Conservation (phyloP, 2,113 vertebrate species). For the Pao palembangensis region DNA sequence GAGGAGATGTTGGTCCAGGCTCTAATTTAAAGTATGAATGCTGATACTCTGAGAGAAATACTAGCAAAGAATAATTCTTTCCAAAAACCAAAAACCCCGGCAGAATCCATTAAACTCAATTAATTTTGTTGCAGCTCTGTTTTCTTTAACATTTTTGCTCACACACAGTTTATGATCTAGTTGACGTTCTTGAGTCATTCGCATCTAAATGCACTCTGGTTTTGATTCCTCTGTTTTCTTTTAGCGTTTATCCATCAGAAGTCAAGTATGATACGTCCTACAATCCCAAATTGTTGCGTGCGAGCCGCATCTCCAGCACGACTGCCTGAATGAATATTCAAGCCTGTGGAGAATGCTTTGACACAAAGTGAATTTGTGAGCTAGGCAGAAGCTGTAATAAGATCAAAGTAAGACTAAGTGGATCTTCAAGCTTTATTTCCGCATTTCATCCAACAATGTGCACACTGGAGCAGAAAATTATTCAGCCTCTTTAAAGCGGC, state of each 20-base stretch:
- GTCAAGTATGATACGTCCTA: constrained; percentile 33
- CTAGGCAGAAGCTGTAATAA: constrained; percentile 68
- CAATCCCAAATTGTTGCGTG: constrained; percentile 25
- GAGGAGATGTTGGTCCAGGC: too few species aligned
- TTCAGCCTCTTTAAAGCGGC: constrained; percentile 69
- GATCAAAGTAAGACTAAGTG: constrained; percentile 77
- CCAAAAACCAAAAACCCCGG: constrained; percentile 14
- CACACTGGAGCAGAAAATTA: constrained; percentile 68
- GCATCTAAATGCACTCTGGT: constrained; percentile 37
- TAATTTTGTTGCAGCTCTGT: constrained; percentile 11
- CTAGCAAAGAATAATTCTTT: constrained; percentile 11
- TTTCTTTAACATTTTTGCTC: constrained; percentile 18
- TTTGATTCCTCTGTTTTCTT: constrained; percentile 29
- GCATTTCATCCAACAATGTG: constrained; percentile 70
- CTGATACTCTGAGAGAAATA: not conserved
- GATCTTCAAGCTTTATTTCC: constrained; percentile 72
- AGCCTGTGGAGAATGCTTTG: constrained; percentile 64
- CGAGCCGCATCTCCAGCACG: constrained; percentile 20
- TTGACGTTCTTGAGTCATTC: constrained; percentile 22
- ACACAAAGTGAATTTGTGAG: constrained; percentile 66
- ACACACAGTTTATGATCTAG: constrained; percentile 9
- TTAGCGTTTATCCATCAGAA: constrained; percentile 17
- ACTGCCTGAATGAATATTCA: constrained; percentile 63
- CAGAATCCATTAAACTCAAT: constrained; percentile 8
- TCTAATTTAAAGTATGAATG: constrained; percentile 2